Evolutionary conservation across 2,888 invertebrate genomes (phyloP).

Genomic region (Morpho deidamia): DNA sequence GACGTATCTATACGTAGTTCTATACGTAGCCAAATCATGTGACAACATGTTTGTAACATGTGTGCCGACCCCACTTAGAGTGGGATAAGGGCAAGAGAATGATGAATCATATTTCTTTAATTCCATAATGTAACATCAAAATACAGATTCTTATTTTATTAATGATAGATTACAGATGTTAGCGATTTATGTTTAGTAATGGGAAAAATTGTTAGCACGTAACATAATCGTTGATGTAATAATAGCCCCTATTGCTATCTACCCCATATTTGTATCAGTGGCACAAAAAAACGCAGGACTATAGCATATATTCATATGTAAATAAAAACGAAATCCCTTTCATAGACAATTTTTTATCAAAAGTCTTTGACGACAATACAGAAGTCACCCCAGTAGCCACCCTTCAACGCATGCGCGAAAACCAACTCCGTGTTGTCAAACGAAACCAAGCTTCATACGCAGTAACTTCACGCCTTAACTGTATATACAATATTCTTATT

Average conservation of each 20-base stretch:
- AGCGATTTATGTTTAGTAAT: too few species aligned
- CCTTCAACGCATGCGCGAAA: conserved; percentile 63
- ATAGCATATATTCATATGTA: conserved; percentile 41
- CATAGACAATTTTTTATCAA: conserved; percentile 43
- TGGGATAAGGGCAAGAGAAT: too few species aligned
- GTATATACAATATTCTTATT: conserved; percentile 69
- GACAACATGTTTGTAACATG: too few species aligned
- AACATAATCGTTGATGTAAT: conserved; percentile 47
- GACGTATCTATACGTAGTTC: too few species aligned
- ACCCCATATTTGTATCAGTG: conserved; percentile 32
- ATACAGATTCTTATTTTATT: too few species aligned
- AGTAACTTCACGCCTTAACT: conserved; percentile 66
- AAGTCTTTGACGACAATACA: conserved; percentile 65
- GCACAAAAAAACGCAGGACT: conserved; percentile 31
- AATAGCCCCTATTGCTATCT: conserved; percentile 44
- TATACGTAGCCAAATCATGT: too few species aligned
- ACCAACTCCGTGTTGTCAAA: conserved; percentile 52
- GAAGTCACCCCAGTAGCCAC: conserved; percentile 51
- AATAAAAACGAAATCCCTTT: conserved; percentile 37
- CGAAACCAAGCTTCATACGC: conserved; percentile 57
- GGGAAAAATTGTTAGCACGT: conserved; percentile 14
- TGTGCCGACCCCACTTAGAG: too few species aligned
- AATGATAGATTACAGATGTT: too few species aligned
- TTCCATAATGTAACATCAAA: too few species aligned
- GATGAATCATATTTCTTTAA: too few species aligned